phyloP scores from a whole-genome alignment of 2,888 invertebrate species.

The Limnephilus marmoratus region DNA sequence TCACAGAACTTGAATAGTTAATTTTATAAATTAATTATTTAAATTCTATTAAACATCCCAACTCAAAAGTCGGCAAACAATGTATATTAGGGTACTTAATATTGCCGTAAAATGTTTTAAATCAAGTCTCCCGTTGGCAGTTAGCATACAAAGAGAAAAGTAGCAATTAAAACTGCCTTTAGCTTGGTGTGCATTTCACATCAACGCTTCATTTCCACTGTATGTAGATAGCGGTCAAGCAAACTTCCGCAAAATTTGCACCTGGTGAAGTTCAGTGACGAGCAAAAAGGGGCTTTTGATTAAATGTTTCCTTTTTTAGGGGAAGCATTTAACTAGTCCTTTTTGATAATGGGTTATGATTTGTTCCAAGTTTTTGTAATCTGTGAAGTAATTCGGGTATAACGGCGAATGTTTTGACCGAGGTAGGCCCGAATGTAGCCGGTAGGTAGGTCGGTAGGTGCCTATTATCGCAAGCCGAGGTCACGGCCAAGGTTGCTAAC shows the following conservation, averaged over 20 bases:
- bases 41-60: too few species aligned
- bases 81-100: not conserved
- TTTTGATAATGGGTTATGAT: not conserved
- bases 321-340: not conserved
- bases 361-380: not conserved
- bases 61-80: not conserved
- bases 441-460: not conserved
- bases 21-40: too few species aligned
- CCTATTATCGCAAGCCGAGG: not conserved
- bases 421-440: not conserved
- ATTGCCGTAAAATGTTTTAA: not conserved
- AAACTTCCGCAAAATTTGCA: conserved; percentile 1
- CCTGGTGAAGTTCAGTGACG: not conserved
- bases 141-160: not conserved
- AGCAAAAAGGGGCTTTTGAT: not conserved
- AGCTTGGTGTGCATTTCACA: not conserved
- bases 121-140: not conserved
- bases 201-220: not conserved
- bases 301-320: not conserved
- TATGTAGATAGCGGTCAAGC: not conserved
- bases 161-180: not conserved
- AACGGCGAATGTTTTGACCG: conserved; percentile 31
- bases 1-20: too few species aligned
- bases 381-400: conserved; percentile 14
- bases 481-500: conserved; percentile 31